phyloP scores from a whole-genome alignment of 2,888 invertebrate species.

The Lepidocyrtinus sp. region DNA sequence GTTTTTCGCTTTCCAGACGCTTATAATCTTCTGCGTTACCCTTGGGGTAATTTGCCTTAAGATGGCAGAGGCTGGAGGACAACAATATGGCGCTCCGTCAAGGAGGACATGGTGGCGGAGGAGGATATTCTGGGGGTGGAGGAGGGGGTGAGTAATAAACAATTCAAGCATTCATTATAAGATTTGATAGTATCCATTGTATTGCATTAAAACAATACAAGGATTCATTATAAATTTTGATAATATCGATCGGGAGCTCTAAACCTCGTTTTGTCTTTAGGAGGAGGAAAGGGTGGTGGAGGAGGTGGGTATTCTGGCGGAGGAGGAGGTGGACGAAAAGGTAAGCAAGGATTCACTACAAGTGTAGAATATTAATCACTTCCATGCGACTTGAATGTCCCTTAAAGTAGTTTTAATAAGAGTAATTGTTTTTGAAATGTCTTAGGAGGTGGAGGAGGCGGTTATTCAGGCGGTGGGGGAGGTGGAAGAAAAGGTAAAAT shows the following conservation, averaged over 20 bases:
- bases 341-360: background rate
- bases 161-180: no score
- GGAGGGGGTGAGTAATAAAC: constrained; percentile 11
- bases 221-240: no score
- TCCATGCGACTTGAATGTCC: background rate
- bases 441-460: constrained; percentile 25
- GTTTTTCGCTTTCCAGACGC: constrained; percentile 38
- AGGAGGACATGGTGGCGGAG: constrained; percentile 33
- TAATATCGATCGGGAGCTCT: no score
- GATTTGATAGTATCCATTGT: no score
- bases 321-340: background rate
- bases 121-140: constrained; percentile 19
- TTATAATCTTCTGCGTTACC: constrained; percentile 49
- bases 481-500: constrained; percentile 14
- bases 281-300: background rate
- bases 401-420: background rate
- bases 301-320: constrained; percentile 14
- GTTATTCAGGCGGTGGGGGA: constrained; percentile 27
- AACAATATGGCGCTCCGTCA: constrained; percentile 27
- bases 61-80: constrained; percentile 40
- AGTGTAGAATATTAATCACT: background rate
- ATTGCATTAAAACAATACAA: no score
- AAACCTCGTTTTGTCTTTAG: no score
- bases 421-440: background rate
- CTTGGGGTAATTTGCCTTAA: constrained; percentile 53